A percentile compares a stretch with the other conserved stretches of the same genome.
Evolutionary conservation across 2,113 vertebrate species (phyloP).

Genomic region (Anhinga rufa): DNA sequence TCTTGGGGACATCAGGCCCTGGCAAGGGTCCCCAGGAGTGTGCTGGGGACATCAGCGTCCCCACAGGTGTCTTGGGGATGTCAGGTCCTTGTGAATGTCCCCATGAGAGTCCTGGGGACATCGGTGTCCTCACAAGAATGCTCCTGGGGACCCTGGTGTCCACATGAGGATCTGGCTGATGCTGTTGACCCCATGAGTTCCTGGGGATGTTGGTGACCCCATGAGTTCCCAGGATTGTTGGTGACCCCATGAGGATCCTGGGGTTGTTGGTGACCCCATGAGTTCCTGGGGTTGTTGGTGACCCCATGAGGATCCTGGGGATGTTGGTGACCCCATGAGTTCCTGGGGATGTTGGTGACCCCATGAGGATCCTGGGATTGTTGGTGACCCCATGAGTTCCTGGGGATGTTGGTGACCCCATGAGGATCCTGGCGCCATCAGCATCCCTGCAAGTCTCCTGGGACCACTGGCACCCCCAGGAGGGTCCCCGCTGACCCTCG

Average conservation of each 20-base stretch:
- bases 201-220: not conserved
- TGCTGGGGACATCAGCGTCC: not conserved
- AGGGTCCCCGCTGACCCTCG: not conserved
- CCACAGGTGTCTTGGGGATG: not conserved
- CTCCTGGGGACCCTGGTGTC: not conserved
- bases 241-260: not conserved
- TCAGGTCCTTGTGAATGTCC: too few species aligned
- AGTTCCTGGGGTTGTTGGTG: too few species aligned
- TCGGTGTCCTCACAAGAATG: not conserved
- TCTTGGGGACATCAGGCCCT: too few species aligned
- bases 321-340: too few species aligned
- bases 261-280: too few species aligned
- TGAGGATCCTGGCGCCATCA: too few species aligned
- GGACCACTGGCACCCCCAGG: not conserved
- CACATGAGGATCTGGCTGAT: too few species aligned
- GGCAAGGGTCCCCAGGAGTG: not conserved
- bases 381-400: too few species aligned
- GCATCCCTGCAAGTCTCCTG: not conserved
- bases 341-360: too few species aligned
- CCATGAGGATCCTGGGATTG: not conserved
- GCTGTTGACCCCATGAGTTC: not conserved
- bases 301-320: not conserved
- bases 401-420: not conserved
- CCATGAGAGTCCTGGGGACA: not conserved
- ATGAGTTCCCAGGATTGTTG: fast-evolving